Base-by-base conservation (phyloP, 2,113 vertebrate genomes). In the Hylia prasina region DNA sequence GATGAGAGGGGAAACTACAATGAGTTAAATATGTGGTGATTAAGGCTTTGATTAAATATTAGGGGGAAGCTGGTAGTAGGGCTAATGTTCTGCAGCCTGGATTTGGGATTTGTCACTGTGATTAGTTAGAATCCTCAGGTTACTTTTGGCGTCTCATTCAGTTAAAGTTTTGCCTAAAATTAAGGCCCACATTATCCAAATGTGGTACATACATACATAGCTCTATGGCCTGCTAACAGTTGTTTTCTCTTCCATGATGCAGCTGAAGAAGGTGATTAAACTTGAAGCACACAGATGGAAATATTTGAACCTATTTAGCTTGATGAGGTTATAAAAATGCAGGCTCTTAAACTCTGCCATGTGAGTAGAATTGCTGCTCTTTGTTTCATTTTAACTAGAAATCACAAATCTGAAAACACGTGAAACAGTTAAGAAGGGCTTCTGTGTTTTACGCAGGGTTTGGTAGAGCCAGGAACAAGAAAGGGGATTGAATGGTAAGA, bases 381-480 rank as follows among this genome's bases (percentile, higher is more conserved):
- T 88, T 75, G 27, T 51, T 84, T 66, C 39, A 40, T 64, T 84
- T 77, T 84, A n/a, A 28, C 28, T 69, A 8, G 57, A 66, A 57
- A 13, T n/a, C 14, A 1, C 0, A 0, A 9, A 15, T 71, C 35
- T 89, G 56, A 50, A 73, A 80, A 57, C 19, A 70, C 10, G 7
- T 11, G 10, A 51, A 64, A 17, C 2, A 45, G 8, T 42, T 60
- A 58, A 66, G 37, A 47, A 45, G 42, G 20, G 3, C 7, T 76
- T 63, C 40, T 77, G 5, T 14, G 9, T 20, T 31, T 1, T 22
- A 13, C 0, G 0, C 13, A 2, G 6, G 9, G 5, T 60, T 89
- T 66, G 6, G 9, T 42, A 80, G 24, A 73, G 2, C 17, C 0
- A 8, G 30, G 39, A 64, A 17, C 2, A 42, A 64, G 54, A 44